Percentiles rank a stretch among this genome's conserved stretches.
phyloP scores from a whole-genome alignment of 1,140 invertebrate species.

The Hirudo medicinalis region DNA sequence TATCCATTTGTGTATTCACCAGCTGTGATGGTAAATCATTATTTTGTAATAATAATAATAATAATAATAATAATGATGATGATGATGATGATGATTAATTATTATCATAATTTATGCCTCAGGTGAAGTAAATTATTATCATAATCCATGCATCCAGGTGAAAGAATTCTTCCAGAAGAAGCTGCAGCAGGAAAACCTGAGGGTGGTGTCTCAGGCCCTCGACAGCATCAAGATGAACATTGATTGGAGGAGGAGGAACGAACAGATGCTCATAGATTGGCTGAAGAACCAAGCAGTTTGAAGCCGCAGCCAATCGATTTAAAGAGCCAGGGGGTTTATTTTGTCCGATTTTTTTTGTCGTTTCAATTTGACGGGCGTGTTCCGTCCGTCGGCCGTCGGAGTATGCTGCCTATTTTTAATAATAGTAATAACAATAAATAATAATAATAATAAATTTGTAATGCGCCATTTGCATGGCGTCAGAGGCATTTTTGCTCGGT shows the following conservation, averaged over 20 bases:
- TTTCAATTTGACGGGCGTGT: too few relatives aligned
- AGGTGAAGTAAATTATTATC: conserved; percentile 46
- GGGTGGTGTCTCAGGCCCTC: conserved; percentile 57
- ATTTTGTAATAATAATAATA: neutral
- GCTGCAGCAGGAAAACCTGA: conserved; percentile 49
- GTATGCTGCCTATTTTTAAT: too few relatives aligned
- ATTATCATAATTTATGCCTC: conserved; percentile 13
- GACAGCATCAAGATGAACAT: conserved; percentile 65
- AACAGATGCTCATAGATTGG: conserved; percentile 50
- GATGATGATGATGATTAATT: too few relatives aligned
- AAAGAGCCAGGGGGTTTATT: neutral
- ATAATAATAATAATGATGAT: neutral
- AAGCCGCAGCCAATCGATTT: neutral
- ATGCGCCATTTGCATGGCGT: too few relatives aligned
- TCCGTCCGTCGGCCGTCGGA: too few relatives aligned
- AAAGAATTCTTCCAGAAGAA: conserved; percentile 54
- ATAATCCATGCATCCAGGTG: conserved; percentile 44
- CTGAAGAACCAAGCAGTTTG: conserved; percentile 31
- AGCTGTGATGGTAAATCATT: neutral
- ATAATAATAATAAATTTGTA: too few relatives aligned
- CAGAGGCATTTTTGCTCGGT: too few relatives aligned
- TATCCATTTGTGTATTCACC: neutral
- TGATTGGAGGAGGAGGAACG: conserved; percentile 57
- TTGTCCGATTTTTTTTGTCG: neutral
- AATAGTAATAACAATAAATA: too few relatives aligned